Evolutionary conservation across 2,888 invertebrate species (phyloP), one percentile per base, ranked within the genome.

Genomic region (Synanthedon formicaeformis): DNA sequence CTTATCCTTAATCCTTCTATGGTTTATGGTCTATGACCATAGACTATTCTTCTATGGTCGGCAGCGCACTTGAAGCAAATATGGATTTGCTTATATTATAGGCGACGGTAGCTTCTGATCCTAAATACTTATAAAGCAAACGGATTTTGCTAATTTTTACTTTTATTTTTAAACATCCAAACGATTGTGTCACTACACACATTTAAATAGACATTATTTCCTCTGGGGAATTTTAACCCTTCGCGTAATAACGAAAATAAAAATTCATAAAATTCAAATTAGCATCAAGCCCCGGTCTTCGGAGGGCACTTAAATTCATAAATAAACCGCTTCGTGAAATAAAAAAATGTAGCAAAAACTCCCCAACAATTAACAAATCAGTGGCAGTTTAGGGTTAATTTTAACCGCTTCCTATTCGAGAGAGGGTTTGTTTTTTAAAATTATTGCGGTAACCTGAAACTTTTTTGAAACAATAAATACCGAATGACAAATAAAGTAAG

Each of bases 331-430:
- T 67, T 65, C 65, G 59, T 63, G 64, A 2, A 66, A 74, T n/a
- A n/a, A 76, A 66, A 74, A 76, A 77, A 71, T 67, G 68, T 62
- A 60, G 75, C 53, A 75, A 80, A 81, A 73, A 65, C 62, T 64
- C 78, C 82, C 81, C 66, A 77, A 83, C 86, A 83, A 86, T 86
- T 85, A 86, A 84, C 86, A 82, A 85, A 85, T 84, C 69, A 80
- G 69, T 75, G 66, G 75, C 73, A 71, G 72, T 78, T 77, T 73
- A 70, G 79, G 81, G 82, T 81, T 85, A 82, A 81, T 71, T 81
- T 82, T 83, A 82, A 74, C 73, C 71, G 66, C 67, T 81, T 79
- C 76, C 79, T 75, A 66, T 66, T 65, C 63, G 61, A 61, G 65
- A 66, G 67, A 61, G 63, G 61, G 62, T 68, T 69, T 69, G 64